phyloP scores from a whole-genome alignment of 2,797 vertebrate genomes.

The Silurus lanzhouensis region DNA sequence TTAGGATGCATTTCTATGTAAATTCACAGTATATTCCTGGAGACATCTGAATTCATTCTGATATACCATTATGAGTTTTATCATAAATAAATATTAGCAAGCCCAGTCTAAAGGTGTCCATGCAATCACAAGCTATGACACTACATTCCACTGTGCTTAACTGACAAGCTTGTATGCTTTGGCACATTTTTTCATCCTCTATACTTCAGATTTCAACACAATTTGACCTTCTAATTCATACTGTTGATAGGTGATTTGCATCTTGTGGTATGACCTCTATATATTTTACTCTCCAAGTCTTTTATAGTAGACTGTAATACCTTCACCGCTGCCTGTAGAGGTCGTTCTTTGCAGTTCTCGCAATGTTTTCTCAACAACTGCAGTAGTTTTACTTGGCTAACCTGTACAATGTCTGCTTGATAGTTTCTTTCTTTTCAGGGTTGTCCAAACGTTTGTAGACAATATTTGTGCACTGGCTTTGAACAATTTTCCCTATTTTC shows the following conservation, averaged over 20 bases:
- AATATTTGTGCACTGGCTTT: neutral
- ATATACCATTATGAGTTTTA: neutral
- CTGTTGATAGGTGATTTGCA: neutral
- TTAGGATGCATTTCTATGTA: neutral
- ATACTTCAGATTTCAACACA: neutral
- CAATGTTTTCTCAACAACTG: neutral
- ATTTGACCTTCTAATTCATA: neutral
- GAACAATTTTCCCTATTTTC: neutral
- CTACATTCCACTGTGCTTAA: neutral
- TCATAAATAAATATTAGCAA: too few species aligned
- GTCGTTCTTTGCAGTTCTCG: neutral
- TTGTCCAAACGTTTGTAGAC: too few species aligned
- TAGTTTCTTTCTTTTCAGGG: neutral
- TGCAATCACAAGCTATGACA: neutral
- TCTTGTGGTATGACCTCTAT: neutral
- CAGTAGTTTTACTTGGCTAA: neutral
- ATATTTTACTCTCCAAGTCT: neutral
- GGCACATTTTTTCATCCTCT: neutral
- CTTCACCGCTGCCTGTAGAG: neutral
- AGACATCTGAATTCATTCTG: neutral
- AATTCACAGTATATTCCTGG: neutral
- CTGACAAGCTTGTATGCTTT: neutral
- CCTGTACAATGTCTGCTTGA: neutral
- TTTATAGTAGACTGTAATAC: neutral
- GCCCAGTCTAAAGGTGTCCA: too few species aligned